phyloP scores from a whole-genome alignment of 1,140 invertebrate genomes.

The Meloidogyne floridensis region DNA sequence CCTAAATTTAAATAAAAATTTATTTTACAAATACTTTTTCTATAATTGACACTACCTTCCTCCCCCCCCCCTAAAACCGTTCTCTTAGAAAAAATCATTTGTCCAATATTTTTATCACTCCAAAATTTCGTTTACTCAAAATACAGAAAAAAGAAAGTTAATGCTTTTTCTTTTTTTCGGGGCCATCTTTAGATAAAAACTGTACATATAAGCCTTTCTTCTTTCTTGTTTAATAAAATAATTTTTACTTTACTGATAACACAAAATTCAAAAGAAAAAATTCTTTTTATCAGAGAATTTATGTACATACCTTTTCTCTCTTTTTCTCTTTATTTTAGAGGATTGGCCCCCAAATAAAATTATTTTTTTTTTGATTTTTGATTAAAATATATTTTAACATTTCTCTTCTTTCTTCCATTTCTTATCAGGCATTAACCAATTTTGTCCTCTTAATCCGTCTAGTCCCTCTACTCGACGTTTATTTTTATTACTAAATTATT shows the following conservation, averaged over 20 bases:
- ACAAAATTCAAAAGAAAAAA: background rate
- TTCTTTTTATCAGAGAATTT: background rate
- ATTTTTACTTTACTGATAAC: background rate
- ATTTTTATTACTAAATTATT: background rate
- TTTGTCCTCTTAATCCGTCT: background rate
- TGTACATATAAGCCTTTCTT: too few relatives aligned
- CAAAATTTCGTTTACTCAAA: too few relatives aligned
- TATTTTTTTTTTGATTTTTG: slow-evolving; percentile 1
- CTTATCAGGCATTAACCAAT: background rate
- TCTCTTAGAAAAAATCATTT: too few relatives aligned
- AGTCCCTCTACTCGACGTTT: background rate
- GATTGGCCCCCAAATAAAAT: background rate
- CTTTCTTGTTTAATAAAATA: too few relatives aligned
- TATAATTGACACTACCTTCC: too few relatives aligned
- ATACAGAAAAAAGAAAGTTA: too few relatives aligned
- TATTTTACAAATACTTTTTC: too few relatives aligned
- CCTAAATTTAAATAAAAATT: too few relatives aligned
- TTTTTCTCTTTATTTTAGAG: background rate
- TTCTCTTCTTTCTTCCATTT: background rate
- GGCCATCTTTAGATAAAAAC: too few relatives aligned
- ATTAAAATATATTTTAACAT: slow-evolving; percentile 6
- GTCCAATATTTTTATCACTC: too few relatives aligned
- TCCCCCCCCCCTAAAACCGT: too few relatives aligned
- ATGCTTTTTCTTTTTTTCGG: too few relatives aligned
- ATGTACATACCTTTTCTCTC: background rate